Evolutionary conservation across 2,113 vertebrate species (phyloP), one percentile per base, ranked within the genome.

Genomic region (Peromyscus maniculatus): DNA sequence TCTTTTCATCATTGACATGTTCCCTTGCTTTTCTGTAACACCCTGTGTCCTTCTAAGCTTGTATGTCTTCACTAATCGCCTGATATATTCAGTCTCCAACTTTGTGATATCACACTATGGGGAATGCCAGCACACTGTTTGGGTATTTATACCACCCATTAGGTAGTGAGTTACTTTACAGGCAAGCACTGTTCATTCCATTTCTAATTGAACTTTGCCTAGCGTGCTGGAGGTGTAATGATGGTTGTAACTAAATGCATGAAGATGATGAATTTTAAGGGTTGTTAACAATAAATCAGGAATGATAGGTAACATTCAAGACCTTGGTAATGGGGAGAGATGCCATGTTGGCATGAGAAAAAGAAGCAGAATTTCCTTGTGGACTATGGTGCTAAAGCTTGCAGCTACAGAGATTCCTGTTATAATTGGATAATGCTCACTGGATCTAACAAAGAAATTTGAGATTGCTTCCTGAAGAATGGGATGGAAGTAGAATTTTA

Each of bases 171-270:
- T 74, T 89, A 91, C 59, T 84, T 66, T 36, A 69, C 72, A 83
- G 3, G 46, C 59, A 74, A 36, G 33, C 46, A 57, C 43, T 67
- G 22, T 1, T 87, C 26, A 71, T 80, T 93, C 80, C 36, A 31
- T 72, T 90, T 92, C 55, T 78, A 49, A 75, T 28, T 96, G 52
- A 94, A 80, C 12, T 80, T 49, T 67, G 26, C 10, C 59, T 82
- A 15, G 71, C 15, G 43, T 71, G 84, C 22, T 67, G 4, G 78
- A 91, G 77, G 11, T 55, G 55, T 72, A 49, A 26, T 69, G 46
- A 52, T 96, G 9, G 36, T 74, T 55, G 3, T 52, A 82, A 97
- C 77, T 88, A 31, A 87, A 72, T 39, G 1, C 2, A 31, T 33
- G 3, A 72, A 39, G 43, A 83, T 49, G 5, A 71, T 10, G n/a